Conservation (phyloP, 2,888 invertebrate species). For the Allophyes oxyacanthae region DNA sequence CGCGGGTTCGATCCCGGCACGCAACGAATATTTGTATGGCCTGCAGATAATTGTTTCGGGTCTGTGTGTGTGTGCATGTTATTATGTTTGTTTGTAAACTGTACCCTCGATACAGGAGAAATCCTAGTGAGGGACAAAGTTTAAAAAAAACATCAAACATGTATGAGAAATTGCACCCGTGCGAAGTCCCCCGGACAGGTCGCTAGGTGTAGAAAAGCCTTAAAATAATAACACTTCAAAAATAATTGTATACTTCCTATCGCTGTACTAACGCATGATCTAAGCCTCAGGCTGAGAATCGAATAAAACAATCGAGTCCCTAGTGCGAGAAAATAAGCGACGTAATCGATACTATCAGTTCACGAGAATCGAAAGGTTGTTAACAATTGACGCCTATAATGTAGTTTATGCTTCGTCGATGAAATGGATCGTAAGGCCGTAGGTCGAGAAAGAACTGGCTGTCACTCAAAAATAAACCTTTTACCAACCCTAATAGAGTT, state of each 20-base stretch:
- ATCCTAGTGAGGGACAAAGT: too few species aligned
- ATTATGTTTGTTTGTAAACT: too few species aligned
- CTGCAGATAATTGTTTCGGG: too few species aligned
- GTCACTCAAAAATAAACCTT: constrained; percentile 52
- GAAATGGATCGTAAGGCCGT: constrained; percentile 86
- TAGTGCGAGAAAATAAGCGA: constrained; percentile 84
- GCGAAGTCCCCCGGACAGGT: too few species aligned
- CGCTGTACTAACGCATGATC: constrained; percentile 64
- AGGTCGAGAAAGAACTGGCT: constrained; percentile 71
- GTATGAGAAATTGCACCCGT: too few species aligned
- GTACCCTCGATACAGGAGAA: too few species aligned
- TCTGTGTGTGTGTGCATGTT: too few species aligned
- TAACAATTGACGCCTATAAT: constrained; percentile 87
- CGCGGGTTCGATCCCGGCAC: too few species aligned
- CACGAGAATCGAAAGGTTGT: constrained; percentile 87
- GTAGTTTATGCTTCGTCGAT: constrained; percentile 85
- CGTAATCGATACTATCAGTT: constrained; percentile 84
- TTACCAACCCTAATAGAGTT: constrained; percentile 53
- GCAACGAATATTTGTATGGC: too few species aligned
- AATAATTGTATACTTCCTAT: constrained; percentile 53
- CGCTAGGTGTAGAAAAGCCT: too few species aligned
- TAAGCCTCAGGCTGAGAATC: constrained; percentile 69
- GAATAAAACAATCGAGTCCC: constrained; percentile 83
- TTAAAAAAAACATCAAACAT: too few species aligned
- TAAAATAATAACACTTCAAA: constrained; percentile 34